A percentile compares a stretch with the other conserved stretches of the same genome.
These are phyloP conservation scores for Tragelaphus buxtoni DNA, from an alignment of 2,113 vertebrate species.

Conservation along the genomic window DNA sequence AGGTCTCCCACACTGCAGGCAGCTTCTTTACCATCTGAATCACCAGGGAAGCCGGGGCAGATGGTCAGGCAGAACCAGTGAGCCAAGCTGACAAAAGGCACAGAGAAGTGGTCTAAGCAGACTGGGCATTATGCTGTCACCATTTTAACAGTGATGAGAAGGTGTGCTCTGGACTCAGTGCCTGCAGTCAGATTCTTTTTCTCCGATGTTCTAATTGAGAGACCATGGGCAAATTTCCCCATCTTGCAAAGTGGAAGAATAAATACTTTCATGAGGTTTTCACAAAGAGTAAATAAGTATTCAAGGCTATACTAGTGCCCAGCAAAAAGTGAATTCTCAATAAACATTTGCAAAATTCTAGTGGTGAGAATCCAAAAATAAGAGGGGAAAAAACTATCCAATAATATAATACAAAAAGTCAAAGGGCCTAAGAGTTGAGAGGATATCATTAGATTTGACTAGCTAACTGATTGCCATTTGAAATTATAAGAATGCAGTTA, in stretches of 20 bases:
- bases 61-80: not conserved
- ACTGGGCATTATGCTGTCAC: not conserved
- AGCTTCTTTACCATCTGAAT: not conserved
- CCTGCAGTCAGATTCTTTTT: not conserved
- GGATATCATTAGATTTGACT: not conserved
- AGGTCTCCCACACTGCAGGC: not conserved
- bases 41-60: not conserved
- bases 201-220: not conserved
- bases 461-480: not conserved
- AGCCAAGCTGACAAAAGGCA: not conserved
- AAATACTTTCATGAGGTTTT: not conserved
- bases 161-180: no score
- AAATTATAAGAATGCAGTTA: not conserved
- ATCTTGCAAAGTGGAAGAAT: not conserved
- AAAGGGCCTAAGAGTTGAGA: not conserved
- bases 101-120: not conserved
- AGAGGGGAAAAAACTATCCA: not conserved
- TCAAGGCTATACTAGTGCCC: not conserved
- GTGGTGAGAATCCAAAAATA: not conserved
- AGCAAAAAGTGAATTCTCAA: not conserved
- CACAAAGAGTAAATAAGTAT: not conserved
- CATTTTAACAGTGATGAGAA: not conserved
- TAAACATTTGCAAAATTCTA: not conserved
- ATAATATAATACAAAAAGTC: not conserved
- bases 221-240: not conserved